Percentiles rank a stretch among this genome's conserved stretches.
Conservation (phyloP, 2,113 vertebrate genomes). For the Calyptomena viridis region DNA sequence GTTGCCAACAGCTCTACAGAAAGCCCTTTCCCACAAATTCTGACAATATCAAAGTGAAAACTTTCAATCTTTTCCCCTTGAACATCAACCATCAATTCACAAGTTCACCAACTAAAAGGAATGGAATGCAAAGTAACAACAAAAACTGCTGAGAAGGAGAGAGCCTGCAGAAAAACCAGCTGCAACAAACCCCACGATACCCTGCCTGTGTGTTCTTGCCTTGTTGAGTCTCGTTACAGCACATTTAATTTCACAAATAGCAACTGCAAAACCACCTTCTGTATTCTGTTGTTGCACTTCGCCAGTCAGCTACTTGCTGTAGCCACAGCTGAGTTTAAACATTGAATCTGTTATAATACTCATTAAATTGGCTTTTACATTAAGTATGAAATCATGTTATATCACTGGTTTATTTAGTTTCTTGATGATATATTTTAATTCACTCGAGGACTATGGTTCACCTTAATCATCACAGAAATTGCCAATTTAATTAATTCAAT, state of each 20-base stretch:
- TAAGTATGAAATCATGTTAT: background rate
- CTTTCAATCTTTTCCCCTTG: background rate
- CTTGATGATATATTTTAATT: background rate
- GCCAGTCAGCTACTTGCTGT: background rate
- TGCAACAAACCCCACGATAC: background rate
- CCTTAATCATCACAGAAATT: background rate
- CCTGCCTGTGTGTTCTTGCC: background rate
- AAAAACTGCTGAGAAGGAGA: background rate
- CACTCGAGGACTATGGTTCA: background rate
- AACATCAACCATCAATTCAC: background rate
- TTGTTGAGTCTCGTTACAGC: background rate
- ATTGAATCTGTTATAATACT: background rate
- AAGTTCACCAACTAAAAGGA: background rate
- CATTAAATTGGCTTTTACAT: background rate
- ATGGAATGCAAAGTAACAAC: background rate
- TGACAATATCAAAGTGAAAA: background rate
- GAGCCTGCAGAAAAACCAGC: background rate
- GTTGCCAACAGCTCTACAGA: background rate
- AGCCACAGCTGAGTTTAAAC: background rate
- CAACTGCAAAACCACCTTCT: background rate
- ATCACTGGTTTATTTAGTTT: background rate
- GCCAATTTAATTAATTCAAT: conserved; percentile 12
- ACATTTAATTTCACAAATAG: conserved; percentile 1
- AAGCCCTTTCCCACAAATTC: background rate
- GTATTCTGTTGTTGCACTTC: background rate